Base-by-base conservation (phyloP, 2,797 vertebrate species). In the Chelon auratus region DNA sequence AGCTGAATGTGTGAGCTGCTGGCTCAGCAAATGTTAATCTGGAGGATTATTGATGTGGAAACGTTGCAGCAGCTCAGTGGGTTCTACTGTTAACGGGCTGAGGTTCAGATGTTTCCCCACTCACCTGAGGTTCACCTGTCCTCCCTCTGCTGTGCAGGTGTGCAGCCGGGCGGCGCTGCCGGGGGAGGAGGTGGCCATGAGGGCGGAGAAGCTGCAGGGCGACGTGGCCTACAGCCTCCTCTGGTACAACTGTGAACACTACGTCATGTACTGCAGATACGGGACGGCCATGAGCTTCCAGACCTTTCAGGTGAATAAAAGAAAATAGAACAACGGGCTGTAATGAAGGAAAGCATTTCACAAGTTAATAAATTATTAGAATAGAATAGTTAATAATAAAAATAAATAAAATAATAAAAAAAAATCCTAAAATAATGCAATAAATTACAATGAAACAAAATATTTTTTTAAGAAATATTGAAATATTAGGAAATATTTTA, bases 201-300 rank as follows among this genome's bases (percentile, higher is more conserved):
- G 97, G 56, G 97, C 97, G 0, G 96, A 98, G 92, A 93, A 89
- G 81, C 92, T 96, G 72, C 83, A 92, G 69, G 97, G 97, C 0
- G 10, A 91, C 9, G 91, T 94, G 1, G 33, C 91, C 18, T 98
- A 97, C 91, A 98, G 97, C 77, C 93, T 98, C 3, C 93, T 98
- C 62, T 98, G 97, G 97, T 96, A 96, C 93, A 99, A 99, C 92
- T 99, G 97, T 59, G 97, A 99, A 58, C 97, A 98, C 90, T 99
- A 95, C 39, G 97, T 97, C 83, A 97, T 97, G 89, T 93, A 95
- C 95, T 98, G 97, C 91, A 93, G 97, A 47, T 98, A 97, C 3
- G 97, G 95, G 20, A 87, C 92, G 11, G 63, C 84, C 0, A 76
- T 94, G 81, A 99, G 97, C 93, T 95, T 96, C 85, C 97, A 98